Conservation (phyloP, 2,888 invertebrate species). For the Pyrocoelia pectoralis region DNA sequence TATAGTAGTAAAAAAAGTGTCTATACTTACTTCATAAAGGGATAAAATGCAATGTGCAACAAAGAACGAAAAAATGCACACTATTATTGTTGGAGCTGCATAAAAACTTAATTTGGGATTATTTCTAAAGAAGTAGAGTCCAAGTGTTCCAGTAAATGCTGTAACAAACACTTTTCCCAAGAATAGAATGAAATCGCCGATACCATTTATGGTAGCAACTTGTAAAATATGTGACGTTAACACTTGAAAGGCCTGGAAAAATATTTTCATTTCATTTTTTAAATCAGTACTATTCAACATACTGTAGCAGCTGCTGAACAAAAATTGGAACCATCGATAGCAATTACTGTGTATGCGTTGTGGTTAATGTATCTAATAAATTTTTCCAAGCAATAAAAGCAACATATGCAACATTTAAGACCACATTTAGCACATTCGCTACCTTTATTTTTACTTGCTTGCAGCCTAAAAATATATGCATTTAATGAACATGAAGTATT, state of each 20-base stretch:
- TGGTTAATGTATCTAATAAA: slow-evolving; percentile 92
- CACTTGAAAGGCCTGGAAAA: slow-evolving; percentile 81
- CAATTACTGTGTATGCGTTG: slow-evolving; percentile 94
- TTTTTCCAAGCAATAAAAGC: slow-evolving; percentile 90
- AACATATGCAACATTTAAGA: slow-evolving; percentile 85
- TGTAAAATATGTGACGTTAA: slow-evolving; percentile 84
- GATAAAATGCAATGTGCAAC: slow-evolving; percentile 93
- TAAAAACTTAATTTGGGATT: slow-evolving; percentile 80
- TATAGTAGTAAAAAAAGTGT: too few relatives aligned
- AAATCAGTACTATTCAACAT: slow-evolving; percentile 38
- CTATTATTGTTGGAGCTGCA: slow-evolving; percentile 85
- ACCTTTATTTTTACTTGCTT: slow-evolving; percentile 72
- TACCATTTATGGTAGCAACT: slow-evolving; percentile 90
- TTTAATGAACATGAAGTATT: too few relatives aligned
- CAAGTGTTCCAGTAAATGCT: slow-evolving; percentile 81
- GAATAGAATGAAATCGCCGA: slow-evolving; percentile 93
- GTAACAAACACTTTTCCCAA: slow-evolving; percentile 87
- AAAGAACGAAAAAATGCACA: slow-evolving; percentile 87
- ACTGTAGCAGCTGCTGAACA: slow-evolving; percentile 91
- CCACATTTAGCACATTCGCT: slow-evolving; percentile 79
- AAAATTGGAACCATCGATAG: slow-evolving; percentile 90
- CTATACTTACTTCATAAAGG: slow-evolving; percentile 86
- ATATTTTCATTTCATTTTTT: slow-evolving; percentile 25
- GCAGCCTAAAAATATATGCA: slow-evolving; percentile 72
- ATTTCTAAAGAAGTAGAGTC: slow-evolving; percentile 77